phyloP scores from a whole-genome alignment of 2,888 invertebrate genomes.

The Polyploca ridens region DNA sequence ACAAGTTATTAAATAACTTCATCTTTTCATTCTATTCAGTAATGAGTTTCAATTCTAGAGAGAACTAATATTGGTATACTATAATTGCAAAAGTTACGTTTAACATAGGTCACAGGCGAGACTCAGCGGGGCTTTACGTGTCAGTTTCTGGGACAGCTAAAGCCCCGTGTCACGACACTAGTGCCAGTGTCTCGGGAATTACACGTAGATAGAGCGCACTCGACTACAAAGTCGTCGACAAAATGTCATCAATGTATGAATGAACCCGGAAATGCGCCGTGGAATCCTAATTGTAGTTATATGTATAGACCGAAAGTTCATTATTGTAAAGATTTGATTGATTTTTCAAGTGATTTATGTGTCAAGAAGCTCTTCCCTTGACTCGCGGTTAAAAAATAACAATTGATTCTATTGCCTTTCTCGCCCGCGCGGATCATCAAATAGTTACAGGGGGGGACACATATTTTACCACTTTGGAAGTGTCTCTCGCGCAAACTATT shows the following conservation, averaged over 20 bases:
- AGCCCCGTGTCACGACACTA: constrained; percentile 43
- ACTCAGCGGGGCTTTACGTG: constrained; percentile 42
- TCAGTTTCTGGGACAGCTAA: constrained; percentile 46
- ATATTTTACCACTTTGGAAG: no score
- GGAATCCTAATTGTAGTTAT: constrained; percentile 28
- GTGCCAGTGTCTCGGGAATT: constrained; percentile 39
- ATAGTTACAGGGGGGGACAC: no score
- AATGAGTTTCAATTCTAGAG: background rate
- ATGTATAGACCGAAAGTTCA: constrained; percentile 18
- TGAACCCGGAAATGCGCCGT: constrained; percentile 22
- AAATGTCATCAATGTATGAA: constrained; percentile 27
- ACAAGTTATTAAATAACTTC: background rate
- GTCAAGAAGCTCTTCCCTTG: no score
- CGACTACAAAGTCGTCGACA: constrained; percentile 18
- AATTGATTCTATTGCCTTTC: no score
- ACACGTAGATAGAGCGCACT: constrained; percentile 32
- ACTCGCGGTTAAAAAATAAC: no score
- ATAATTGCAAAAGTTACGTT: constrained; percentile 27
- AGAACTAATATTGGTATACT: constrained; percentile 11
- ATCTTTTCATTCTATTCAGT: background rate
- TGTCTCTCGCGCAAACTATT: no score
- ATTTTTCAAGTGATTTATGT: background rate
- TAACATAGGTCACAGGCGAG: constrained; percentile 25
- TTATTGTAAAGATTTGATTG: background rate
- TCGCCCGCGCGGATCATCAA: no score